phyloP scores from a whole-genome alignment of 2,113 vertebrate genomes.

The Alectura lathami region DNA sequence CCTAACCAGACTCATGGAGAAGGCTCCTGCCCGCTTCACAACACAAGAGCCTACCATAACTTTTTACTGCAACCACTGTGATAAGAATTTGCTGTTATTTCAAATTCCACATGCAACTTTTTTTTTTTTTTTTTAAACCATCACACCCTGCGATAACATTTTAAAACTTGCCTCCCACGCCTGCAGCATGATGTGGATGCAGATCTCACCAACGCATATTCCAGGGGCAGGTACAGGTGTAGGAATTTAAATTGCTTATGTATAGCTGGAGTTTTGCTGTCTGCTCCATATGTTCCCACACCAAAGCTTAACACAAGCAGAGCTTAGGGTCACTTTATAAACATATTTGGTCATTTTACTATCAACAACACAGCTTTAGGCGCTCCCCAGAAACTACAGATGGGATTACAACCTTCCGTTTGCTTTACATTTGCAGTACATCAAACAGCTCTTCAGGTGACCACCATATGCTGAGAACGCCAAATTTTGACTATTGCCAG shows the following conservation, averaged over 20 bases:
- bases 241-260: neutral
- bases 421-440: neutral
- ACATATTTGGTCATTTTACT: neutral
- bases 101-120: neutral
- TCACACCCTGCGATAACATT: neutral
- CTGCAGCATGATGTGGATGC: accelerated
- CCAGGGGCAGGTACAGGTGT: neutral
- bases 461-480: neutral
- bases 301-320: neutral
- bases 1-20: neutral
- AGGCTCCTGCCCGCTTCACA: neutral
- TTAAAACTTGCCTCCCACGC: neutral
- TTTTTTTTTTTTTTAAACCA: neutral
- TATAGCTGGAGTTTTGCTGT: neutral
- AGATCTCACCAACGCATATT: neutral
- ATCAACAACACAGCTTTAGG: neutral
- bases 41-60: neutral
- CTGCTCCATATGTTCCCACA: neutral
- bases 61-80: neutral
- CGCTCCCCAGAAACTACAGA: neutral
- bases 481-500: neutral
- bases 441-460: neutral
- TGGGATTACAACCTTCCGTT: neutral
- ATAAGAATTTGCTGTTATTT: neutral
- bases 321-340: neutral